A percentile compares a stretch with the other conserved stretches of the same genome.
phyloP scores from a whole-genome alignment of 2,797 vertebrate genomes.

The Sciurus vulgaris region DNA sequence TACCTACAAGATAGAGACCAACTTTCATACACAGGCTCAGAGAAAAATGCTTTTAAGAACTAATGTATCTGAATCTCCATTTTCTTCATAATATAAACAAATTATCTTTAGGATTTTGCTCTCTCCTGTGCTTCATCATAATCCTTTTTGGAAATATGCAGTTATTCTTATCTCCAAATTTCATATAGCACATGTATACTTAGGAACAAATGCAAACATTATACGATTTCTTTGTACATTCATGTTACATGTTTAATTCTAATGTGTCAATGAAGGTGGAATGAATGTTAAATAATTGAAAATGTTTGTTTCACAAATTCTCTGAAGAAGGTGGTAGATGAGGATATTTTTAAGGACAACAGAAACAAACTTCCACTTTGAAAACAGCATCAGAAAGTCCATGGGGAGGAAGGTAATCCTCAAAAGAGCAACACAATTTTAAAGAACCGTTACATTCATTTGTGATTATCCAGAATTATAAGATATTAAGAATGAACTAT shows the following conservation, averaged over 20 bases:
- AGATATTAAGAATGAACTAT: not conserved
- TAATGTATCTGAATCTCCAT: not conserved
- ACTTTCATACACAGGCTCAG: not conserved
- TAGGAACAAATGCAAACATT: not conserved
- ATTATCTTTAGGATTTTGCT: not conserved
- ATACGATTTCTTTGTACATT: not conserved
- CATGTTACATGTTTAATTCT: not conserved
- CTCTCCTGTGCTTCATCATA: too few species aligned
- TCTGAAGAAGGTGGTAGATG: not conserved
- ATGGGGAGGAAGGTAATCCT: too few species aligned
- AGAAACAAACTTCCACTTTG: not conserved
- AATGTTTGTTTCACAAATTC: not conserved
- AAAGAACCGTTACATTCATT: not conserved
- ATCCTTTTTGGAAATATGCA: too few species aligned
- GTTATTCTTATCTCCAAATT: not conserved
- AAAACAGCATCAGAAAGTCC: not conserved
- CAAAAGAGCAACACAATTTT: not conserved
- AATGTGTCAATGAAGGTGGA: not conserved
- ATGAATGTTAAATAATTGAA: not conserved
- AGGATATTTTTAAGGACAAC: not conserved
- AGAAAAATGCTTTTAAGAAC: not conserved
- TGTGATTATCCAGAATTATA: not conserved
- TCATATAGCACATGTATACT: not conserved
- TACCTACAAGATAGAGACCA: not conserved
- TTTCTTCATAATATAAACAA: not conserved